Conservation (phyloP, 2,888 invertebrate species). For the Ectemnius lituratus region DNA sequence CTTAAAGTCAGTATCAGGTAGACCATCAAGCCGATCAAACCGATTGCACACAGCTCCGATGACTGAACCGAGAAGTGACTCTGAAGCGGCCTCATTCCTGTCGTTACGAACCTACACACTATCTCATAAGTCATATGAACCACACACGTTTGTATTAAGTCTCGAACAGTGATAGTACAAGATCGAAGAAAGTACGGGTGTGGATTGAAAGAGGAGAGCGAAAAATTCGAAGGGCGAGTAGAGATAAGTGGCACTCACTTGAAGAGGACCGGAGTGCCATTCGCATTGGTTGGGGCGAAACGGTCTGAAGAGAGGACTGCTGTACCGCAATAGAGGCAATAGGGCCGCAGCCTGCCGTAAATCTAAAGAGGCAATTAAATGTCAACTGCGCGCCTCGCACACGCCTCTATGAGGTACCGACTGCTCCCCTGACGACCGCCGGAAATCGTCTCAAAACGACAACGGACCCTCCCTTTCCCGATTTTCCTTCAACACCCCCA, state of each 20-base stretch:
- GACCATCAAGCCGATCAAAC: conserved; percentile 43
- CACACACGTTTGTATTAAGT: not conserved
- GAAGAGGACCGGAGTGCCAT: conserved; percentile 63
- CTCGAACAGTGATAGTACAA: not conserved
- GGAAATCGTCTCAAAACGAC: conserved; percentile 69
- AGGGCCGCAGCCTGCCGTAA: conserved; percentile 69
- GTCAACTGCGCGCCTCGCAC: conserved; percentile 67
- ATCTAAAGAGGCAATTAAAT: conserved; percentile 75
- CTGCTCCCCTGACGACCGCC: conserved; percentile 35
- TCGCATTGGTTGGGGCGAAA: conserved; percentile 48
- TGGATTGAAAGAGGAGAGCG: conserved; percentile 10
- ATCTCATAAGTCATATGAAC: not conserved
- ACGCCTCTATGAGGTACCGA: conserved; percentile 60
- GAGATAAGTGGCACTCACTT: conserved; percentile 57
- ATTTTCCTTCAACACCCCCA: too few species aligned
- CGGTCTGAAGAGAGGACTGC: conserved; percentile 29
- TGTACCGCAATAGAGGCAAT: conserved; percentile 59
- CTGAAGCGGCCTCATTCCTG: not conserved
- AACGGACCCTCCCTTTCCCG: too few species aligned
- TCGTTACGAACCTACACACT: not conserved
- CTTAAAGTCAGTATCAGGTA: conserved; percentile 74
- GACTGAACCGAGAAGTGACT: conserved; percentile 33
- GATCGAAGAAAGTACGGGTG: conserved; percentile 1
- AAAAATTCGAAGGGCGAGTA: not conserved
- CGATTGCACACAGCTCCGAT: conserved; percentile 31